Base-by-base conservation (phyloP, 92 coral and sea anemone species). In the Zoanthus sociatus region DNA sequence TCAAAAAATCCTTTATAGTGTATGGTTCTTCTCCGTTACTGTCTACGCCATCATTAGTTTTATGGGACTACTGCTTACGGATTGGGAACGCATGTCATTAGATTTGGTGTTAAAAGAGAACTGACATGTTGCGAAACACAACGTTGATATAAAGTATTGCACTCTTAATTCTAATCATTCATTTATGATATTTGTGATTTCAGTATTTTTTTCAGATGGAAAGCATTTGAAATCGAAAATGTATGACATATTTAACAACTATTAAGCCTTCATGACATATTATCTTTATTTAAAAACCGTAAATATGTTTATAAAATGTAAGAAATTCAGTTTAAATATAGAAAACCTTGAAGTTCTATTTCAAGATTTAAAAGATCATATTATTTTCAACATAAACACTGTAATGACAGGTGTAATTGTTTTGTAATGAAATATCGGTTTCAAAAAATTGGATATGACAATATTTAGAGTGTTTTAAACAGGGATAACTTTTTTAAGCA, bases 1-100 rank as follows among this genome's bases (percentile, higher is more conserved):
- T n/a, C 46, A 42, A 63, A 42, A 81, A 81, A 58, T 21, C 45
- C 85, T 26, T 66, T 44, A 51, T 61, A 51, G 53, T 51, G 44
- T 26, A 67, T 51, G 75, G 14, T 45, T 64, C 46, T 44, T 26
- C 14, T 42, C 75, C 21, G 66, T 46, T 17, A 45, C 75, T 15
- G 47, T 81, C 66, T 37, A 46, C 20, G 16, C 26, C 9, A 20
- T 12, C 6, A 14, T 42, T 42, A 47, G 67, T 67, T 67, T 71
- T 66, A 66, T 45, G 14, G 20, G 66, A 81, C 51, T 66, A 50
- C 75, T 66, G 74, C 21, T 81, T 30, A 69, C 45, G 31, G 4
- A 67, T 33, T 9, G 13, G 15, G 10, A 33, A 30, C 74, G 74
- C 45, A 7, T 69, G 10, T 16, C 20, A 20, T 76, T 76, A 26